A percentile compares a stretch with the other conserved stretches of the same genome.
These are phyloP conservation scores for Smittia aterrima DNA, from an alignment of 2,888 invertebrate genomes.

Conservation along the genomic window DNA sequence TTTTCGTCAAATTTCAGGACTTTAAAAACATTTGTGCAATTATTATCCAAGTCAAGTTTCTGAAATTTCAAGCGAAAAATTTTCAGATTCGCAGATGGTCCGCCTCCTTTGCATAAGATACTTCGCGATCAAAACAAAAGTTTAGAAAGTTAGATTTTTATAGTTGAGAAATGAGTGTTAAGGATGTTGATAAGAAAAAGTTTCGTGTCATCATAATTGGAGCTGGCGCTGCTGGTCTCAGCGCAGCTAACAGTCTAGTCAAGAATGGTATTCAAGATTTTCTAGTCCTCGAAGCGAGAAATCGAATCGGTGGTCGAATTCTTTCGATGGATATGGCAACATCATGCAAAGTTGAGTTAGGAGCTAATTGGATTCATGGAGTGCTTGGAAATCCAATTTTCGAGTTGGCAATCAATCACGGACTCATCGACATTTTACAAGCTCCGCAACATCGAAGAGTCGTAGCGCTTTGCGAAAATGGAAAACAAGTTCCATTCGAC, in stretches of 20 bases:
- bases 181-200: slow-evolving; percentile 47
- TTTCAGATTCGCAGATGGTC: background rate
- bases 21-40: no score
- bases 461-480: slow-evolving; percentile 84
- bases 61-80: background rate
- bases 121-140: background rate
- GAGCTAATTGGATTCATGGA: slow-evolving; percentile 93
- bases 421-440: slow-evolving; percentile 80
- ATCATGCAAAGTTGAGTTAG: slow-evolving; percentile 67
- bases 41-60: no score
- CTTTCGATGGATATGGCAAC: slow-evolving; percentile 69
- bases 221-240: slow-evolving; percentile 79
- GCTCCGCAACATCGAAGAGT: slow-evolving; percentile 78
- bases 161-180: slow-evolving; percentile 28
- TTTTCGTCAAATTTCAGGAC: no score
- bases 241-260: slow-evolving; percentile 77
- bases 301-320: slow-evolving; percentile 79
- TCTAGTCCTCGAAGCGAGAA: slow-evolving; percentile 72
- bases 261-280: slow-evolving; percentile 79
- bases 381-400: slow-evolving; percentile 86
- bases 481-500: slow-evolving; percentile 80
- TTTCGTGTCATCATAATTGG: slow-evolving; percentile 79
- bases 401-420: slow-evolving; percentile 79
- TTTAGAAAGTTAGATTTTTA: background rate
- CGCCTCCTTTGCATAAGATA: background rate